These are phyloP conservation scores for Gambusia holbrooki DNA, from an alignment of 2,113 vertebrate species.

Conservation along the genomic window DNA sequence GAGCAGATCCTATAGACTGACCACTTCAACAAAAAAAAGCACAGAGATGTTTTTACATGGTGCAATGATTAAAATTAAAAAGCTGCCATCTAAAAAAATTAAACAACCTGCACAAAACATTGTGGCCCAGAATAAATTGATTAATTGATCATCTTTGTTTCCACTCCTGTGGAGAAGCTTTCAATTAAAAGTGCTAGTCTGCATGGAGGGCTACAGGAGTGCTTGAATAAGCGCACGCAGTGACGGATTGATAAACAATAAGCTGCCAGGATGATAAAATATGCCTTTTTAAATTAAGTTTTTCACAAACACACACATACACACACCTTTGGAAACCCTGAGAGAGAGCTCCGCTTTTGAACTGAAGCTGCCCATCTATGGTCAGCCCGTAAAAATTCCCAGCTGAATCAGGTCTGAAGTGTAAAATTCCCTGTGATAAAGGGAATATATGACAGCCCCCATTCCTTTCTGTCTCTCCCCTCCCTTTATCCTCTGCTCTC, in stretches of 20 bases:
- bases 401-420: slow-evolving; percentile 70
- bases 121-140: slow-evolving; percentile 25
- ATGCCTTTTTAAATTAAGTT: slow-evolving; percentile 40
- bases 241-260: slow-evolving; percentile 70
- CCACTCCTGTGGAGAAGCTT: slow-evolving; percentile 19
- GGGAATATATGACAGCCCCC: slow-evolving; percentile 64
- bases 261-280: slow-evolving; percentile 63
- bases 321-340: slow-evolving; percentile 50
- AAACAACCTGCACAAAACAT: slow-evolving; percentile 20
- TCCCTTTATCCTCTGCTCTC: slow-evolving; percentile 21
- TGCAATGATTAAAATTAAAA: not conserved
- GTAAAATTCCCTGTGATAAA: slow-evolving; percentile 71
- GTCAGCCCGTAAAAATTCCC: slow-evolving; percentile 65
- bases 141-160: slow-evolving; percentile 24
- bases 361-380: slow-evolving; percentile 63
- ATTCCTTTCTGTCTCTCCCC: not conserved
- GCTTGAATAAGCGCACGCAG: slow-evolving; percentile 49
- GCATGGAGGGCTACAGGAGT: slow-evolving; percentile 24
- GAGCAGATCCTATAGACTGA: slow-evolving; percentile 18
- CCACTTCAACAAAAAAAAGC: not conserved
- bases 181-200: slow-evolving; percentile 52
- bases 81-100: slow-evolving; percentile 8
- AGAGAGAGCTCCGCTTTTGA: slow-evolving; percentile 63
- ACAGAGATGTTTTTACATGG: slow-evolving; percentile 6
- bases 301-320: slow-evolving; percentile 35